These are phyloP conservation scores for Axinella damicornis DNA, from an alignment of 37 sponge, comb jelly and placozoan species.

Conservation along the genomic window DNA sequence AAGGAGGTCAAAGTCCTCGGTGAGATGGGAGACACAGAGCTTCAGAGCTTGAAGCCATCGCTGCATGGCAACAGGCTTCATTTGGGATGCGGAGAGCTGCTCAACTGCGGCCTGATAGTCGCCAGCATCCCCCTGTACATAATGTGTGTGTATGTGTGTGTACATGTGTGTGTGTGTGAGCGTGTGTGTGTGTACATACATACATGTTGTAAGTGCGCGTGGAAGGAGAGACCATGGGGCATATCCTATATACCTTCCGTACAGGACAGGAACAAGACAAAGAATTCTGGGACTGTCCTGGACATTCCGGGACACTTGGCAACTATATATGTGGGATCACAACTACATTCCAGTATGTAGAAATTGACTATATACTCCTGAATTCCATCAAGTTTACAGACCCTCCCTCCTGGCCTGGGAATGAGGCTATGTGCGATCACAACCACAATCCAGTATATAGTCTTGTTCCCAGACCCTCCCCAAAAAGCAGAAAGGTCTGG, in stretches of 20 bases:
- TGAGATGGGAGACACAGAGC: conserved; percentile 58
- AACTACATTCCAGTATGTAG: too few species aligned
- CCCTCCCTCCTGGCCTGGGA: too few species aligned
- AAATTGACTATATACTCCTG: too few species aligned
- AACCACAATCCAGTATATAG: not conserved
- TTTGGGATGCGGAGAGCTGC: conserved; percentile 29
- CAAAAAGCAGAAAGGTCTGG: too few species aligned
- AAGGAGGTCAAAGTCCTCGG: conserved; percentile 50
- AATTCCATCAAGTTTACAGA: too few species aligned
- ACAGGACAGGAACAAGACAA: too few species aligned
- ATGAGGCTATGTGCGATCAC: too few species aligned
- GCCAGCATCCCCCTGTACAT: conserved; percentile 18
- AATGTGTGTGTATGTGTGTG: not conserved
- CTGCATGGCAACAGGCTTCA: conserved; percentile 34
- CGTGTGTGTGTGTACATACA: not conserved
- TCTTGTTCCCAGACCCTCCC: too few species aligned
- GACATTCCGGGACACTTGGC: too few species aligned
- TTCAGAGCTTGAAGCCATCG: conserved; percentile 67
- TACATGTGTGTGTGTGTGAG: not conserved
- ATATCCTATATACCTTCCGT: not conserved
- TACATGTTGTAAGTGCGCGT: not conserved
- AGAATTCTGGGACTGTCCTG: too few species aligned
- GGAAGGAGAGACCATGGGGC: not conserved
- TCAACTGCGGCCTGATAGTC: conserved; percentile 42
- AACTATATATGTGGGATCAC: too few species aligned